Conservation (phyloP, 1,140 invertebrate species). For the Diachasmimorpha longicaudata region DNA sequence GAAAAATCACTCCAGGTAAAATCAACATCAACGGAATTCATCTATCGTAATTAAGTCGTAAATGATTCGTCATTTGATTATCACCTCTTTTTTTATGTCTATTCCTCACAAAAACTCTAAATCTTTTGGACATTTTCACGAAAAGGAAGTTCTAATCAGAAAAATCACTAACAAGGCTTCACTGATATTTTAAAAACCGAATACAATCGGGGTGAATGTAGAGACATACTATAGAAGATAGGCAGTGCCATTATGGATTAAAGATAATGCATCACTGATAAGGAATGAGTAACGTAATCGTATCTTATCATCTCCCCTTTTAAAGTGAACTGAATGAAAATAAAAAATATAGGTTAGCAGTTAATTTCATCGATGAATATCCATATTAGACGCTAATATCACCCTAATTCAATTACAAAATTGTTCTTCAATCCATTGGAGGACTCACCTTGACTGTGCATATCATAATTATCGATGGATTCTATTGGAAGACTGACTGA, state of each 20-base stretch:
- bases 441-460: conserved; percentile 54
- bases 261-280: conserved; percentile 43
- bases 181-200: neutral
- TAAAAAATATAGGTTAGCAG: neutral
- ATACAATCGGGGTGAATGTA: neutral
- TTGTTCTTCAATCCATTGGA: neutral
- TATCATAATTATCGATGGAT: conserved; percentile 51
- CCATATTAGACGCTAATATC: too few species aligned
- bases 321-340: neutral
- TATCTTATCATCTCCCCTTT: conserved; percentile 47
- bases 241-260: conserved; percentile 19
- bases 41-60: conserved; percentile 1
- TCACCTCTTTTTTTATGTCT: conserved; percentile 28
- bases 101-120: conserved; percentile 46
- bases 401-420: neutral
- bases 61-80: neutral
- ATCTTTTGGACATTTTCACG: conserved; percentile 42
- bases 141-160: too few species aligned
- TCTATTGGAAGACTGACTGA: conserved; percentile 40
- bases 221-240: conserved; percentile 4
- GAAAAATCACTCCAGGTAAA: too few species aligned
- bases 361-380: neutral
- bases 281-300: conserved; percentile 34
- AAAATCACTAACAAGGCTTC: neutral
- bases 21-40: too few species aligned